These are phyloP conservation scores for Brachypterus glaber DNA, from an alignment of 2,888 invertebrate genomes.

Conservation along the genomic window DNA sequence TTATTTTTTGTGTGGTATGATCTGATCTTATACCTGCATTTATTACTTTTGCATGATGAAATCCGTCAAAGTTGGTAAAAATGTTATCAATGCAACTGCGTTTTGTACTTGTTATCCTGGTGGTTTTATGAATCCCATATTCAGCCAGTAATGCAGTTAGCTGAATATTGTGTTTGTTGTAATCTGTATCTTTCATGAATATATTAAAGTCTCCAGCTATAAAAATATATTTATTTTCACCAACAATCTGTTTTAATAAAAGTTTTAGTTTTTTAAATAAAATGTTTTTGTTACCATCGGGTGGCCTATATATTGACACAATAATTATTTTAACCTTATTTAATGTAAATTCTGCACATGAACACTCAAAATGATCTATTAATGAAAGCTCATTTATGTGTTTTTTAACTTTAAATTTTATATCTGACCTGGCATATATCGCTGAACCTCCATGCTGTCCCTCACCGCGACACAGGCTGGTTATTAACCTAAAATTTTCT, in stretches of 20 bases:
- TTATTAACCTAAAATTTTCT: not conserved
- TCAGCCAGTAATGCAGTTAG: not conserved
- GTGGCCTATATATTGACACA: not conserved
- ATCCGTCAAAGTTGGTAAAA: not conserved
- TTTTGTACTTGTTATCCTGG: not conserved
- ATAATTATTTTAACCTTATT: not conserved
- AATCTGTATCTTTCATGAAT: too few relatives aligned
- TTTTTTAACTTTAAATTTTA: not conserved
- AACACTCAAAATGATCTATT: not conserved
- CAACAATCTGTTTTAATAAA: not conserved
- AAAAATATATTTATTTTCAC: not conserved
- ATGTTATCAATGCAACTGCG: not conserved
- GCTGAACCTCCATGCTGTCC: not conserved
- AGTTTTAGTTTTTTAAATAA: not conserved
- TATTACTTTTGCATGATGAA: not conserved
- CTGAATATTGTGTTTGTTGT: not conserved
- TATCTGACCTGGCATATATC: not conserved
- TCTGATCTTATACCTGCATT: not conserved
- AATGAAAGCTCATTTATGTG: not conserved
- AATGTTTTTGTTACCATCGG: not conserved
- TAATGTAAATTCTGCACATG: not conserved
- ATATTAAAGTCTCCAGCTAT: not conserved
- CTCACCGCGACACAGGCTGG: not conserved
- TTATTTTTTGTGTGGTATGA: not conserved
- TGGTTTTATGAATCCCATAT: not conserved